Evolutionary conservation across 2,113 vertebrate genomes (phyloP).

Genomic region (Orientallactaga bullata): DNA sequence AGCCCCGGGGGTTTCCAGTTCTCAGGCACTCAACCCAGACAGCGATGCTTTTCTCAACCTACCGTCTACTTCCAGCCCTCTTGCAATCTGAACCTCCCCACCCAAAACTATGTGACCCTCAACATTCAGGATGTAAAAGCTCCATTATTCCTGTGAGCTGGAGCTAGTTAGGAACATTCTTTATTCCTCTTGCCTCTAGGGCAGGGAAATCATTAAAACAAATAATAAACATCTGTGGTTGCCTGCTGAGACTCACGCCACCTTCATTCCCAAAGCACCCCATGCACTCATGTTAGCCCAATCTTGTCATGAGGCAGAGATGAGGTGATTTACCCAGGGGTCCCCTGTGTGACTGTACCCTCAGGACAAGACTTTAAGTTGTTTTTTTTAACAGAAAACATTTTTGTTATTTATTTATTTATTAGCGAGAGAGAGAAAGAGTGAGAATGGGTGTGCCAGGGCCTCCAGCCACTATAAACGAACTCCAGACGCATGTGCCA

Average conservation of each 20-base stretch:
- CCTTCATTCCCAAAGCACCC: not conserved
- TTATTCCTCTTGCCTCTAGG: constrained; percentile 1
- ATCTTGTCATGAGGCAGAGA: not conserved
- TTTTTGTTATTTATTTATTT: too few relatives aligned
- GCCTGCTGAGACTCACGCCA: not conserved
- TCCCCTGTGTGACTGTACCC: not conserved
- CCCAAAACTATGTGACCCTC: not conserved
- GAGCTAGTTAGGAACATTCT: constrained; percentile 6
- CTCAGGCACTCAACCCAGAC: not conserved
- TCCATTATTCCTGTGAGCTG: not conserved
- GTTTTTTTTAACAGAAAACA: too few relatives aligned
- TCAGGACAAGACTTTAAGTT: not conserved
- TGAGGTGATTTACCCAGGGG: not conserved
- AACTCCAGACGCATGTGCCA: too few relatives aligned
- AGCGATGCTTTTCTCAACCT: not conserved
- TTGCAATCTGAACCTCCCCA: not conserved
- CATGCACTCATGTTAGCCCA: not conserved
- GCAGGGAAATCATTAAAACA: not conserved
- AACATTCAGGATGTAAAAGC: not conserved
- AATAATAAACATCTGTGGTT: not conserved
- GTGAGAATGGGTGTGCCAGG: too few relatives aligned
- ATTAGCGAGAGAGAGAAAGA: too few relatives aligned
- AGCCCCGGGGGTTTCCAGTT: constrained; percentile 31
- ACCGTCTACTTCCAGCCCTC: not conserved
- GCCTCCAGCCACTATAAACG: too few relatives aligned